Evolutionary conservation across 2,797 vertebrate genomes (phyloP), one percentile per base, ranked within the genome.

Genomic region (Lophius americanus): DNA sequence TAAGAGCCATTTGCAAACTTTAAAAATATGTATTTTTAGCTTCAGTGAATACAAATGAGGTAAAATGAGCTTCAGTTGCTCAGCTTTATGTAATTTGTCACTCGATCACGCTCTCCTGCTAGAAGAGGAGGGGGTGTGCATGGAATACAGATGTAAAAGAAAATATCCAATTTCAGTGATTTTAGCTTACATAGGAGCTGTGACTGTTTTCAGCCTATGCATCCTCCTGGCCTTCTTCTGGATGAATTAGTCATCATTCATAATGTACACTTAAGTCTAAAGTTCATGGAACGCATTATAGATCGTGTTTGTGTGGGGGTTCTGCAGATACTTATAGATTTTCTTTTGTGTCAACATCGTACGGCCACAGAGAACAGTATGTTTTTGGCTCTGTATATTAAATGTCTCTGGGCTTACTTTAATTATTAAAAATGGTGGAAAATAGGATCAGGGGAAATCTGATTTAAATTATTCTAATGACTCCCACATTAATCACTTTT

Each of bases 1-100:
- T 78, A 64, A 88, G 83, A 85, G 83, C 85, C 76, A 79, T 85
- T 86, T 70, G 57, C 63, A 81, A 68, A 81, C 71, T 86, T 86
- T 86, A 75, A 73, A 83, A 88, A 78, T 46, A 35, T 63, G 50
- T 90, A 91, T 90, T 90, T 90, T 85, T 91, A 88, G 81, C 70
- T 4, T 23, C 47, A 10, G 41, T 65, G 82, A 88, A 86, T 83
- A 82, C 77, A 81, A 86, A 90, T 76, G 81, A 82, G 81, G 70
- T 53, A 71, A 87, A 89, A 85, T 61, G 76, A 89, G 74, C 65
- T 82, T 79, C 73, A 51, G 49, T 51, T 37, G 69, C 62, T 73
- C 35, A 5, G 68, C 71, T 88, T 91, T 91, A 90, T 85, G 83
- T 88, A 86, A 90, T 37, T 60, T 73, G 82, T 69, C 81, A 70